phyloP scores from a whole-genome alignment of 2,113 vertebrate species.

The Triplophysa rosa region DNA sequence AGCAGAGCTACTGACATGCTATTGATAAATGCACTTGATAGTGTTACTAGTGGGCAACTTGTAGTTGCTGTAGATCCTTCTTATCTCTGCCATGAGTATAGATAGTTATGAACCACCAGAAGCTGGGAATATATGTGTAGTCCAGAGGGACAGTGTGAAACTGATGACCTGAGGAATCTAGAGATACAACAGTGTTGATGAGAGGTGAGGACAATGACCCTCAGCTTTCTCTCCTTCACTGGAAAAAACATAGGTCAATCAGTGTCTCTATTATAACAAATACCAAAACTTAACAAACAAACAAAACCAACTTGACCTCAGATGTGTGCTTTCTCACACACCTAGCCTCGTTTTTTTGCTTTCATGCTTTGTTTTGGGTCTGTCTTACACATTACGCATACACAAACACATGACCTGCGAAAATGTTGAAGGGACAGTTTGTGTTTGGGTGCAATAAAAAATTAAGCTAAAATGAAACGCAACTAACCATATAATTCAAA shows the following conservation, averaged over 20 bases:
- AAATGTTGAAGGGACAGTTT: too few relatives aligned
- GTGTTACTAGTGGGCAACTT: not conserved
- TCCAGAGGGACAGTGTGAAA: slow-evolving; percentile 5
- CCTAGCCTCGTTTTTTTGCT: slow-evolving; percentile 9
- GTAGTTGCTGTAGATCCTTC: not conserved
- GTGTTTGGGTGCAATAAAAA: too few relatives aligned
- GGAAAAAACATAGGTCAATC: slow-evolving; percentile 54
- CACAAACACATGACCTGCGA: not conserved
- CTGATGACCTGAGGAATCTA: not conserved
- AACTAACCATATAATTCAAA: too few relatives aligned
- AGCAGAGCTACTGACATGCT: not conserved
- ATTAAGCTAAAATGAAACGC: too few relatives aligned
- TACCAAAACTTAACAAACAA: too few relatives aligned
- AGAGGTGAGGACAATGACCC: slow-evolving; percentile 61
- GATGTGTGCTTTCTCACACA: not conserved
- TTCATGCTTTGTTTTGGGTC: not conserved
- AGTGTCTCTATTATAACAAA: slow-evolving; percentile 47
- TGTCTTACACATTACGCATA: not conserved
- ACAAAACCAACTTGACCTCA: slow-evolving; percentile 12
- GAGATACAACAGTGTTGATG: slow-evolving; percentile 59
- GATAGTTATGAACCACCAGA: slow-evolving; percentile 35
- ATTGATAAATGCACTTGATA: not conserved
- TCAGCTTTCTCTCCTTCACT: slow-evolving; percentile 51
- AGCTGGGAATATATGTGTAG: slow-evolving; percentile 11
- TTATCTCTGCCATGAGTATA: not conserved